Conservation (phyloP, 1,140 invertebrate genomes). For the Pectinophora gossypiella region DNA sequence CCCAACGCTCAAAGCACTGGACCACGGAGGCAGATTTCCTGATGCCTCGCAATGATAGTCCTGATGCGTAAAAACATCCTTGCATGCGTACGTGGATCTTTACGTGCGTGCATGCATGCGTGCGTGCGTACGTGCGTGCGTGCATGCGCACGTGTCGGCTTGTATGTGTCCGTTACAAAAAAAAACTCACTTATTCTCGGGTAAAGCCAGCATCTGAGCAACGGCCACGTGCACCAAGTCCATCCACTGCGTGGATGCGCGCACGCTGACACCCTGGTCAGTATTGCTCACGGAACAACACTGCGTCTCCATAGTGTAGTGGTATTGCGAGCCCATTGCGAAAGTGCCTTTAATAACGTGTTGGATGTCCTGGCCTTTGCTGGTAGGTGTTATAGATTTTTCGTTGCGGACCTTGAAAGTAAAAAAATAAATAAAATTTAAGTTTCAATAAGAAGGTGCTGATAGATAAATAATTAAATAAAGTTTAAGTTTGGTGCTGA, state of each 20-base stretch:
- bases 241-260: slow-evolving; percentile 80
- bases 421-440: not conserved
- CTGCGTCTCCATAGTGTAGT: slow-evolving; percentile 83
- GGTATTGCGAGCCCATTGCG: slow-evolving; percentile 75
- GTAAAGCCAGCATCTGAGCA: slow-evolving; percentile 73
- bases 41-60: too few species aligned
- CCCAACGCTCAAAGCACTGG: too few species aligned
- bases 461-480: too few species aligned
- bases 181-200: slow-evolving; percentile 44
- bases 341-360: slow-evolving; percentile 75
- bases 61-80: too few species aligned
- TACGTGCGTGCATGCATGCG: too few species aligned
- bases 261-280: slow-evolving; percentile 78
- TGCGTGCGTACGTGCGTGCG: too few species aligned
- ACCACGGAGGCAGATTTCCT: too few species aligned
- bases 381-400: slow-evolving; percentile 23
- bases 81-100: too few species aligned
- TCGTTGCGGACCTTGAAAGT: not conserved
- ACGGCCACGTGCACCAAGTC: slow-evolving; percentile 79
- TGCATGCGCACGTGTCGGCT: too few species aligned
- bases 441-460: too few species aligned
- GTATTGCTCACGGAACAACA: slow-evolving; percentile 61
- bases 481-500: too few species aligned
- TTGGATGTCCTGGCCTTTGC: slow-evolving; percentile 48
- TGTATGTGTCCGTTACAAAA: too few species aligned